Evolutionary conservation across 2,888 invertebrate species (phyloP).

Genomic region (Hypena proboscidalis): DNA sequence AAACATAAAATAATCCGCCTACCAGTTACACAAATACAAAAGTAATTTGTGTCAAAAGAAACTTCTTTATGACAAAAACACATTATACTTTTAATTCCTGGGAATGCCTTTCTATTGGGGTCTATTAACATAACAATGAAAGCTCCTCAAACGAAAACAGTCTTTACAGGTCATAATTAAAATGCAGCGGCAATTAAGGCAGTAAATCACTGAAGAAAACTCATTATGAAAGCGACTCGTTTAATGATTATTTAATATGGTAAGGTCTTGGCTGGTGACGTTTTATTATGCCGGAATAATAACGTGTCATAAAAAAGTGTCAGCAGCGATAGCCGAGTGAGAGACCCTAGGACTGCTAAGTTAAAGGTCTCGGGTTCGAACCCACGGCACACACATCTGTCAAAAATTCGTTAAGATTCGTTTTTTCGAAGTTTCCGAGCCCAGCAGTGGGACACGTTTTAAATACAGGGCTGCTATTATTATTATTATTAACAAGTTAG

Average conservation of each 20-base stretch:
- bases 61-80: constrained; percentile 6
- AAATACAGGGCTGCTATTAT: too few species aligned
- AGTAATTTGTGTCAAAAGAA: constrained; percentile 10
- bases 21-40: constrained; percentile 7
- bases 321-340: too few species aligned
- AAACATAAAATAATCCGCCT: too few species aligned
- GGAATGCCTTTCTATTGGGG: constrained; percentile 8
- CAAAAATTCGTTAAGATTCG: too few species aligned
- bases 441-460: too few species aligned
- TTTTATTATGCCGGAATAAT: not conserved
- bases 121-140: constrained; percentile 16
- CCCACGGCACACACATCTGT: too few species aligned
- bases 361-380: too few species aligned
- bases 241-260: constrained; percentile 18
- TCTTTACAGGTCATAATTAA: constrained; percentile 11
- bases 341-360: too few species aligned
- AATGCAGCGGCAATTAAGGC: constrained; percentile 12
- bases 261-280: constrained; percentile 3
- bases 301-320: not conserved
- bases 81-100: constrained; percentile 8
- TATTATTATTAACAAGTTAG: too few species aligned
- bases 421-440: too few species aligned
- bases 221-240: constrained; percentile 14
- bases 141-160: constrained; percentile 10
- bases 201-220: constrained; percentile 16